phyloP scores from a whole-genome alignment of 2,888 invertebrate genomes.

The Isotomurus palustris region DNA sequence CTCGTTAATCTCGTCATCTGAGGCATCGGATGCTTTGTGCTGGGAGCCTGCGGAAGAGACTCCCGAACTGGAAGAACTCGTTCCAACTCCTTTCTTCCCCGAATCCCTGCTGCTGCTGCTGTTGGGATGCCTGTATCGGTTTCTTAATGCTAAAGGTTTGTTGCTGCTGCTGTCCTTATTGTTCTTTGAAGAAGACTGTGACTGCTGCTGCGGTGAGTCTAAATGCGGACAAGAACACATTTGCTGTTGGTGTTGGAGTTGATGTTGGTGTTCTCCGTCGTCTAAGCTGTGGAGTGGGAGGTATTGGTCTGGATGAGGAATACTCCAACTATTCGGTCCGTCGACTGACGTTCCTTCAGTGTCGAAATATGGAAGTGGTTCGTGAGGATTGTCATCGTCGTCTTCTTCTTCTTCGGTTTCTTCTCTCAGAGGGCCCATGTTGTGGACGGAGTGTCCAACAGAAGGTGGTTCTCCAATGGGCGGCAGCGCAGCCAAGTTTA shows the following conservation, averaged over 20 bases:
- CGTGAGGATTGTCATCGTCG: slow-evolving; percentile 13
- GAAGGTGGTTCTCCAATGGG: slow-evolving; percentile 33
- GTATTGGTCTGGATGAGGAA: slow-evolving; percentile 44
- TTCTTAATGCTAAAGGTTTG: slow-evolving; percentile 36
- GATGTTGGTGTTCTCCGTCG: slow-evolving; percentile 20
- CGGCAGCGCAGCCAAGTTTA: slow-evolving; percentile 42
- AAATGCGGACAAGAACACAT: slow-evolving; percentile 14
- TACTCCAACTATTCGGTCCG: slow-evolving; percentile 32
- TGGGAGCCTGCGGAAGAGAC: neutral
- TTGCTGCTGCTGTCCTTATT: neutral
- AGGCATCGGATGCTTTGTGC: slow-evolving; percentile 12
- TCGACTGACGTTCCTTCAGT: slow-evolving; percentile 37
- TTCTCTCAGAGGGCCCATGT: slow-evolving; percentile 41
- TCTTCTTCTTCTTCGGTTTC: slow-evolving; percentile 24
- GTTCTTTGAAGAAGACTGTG: slow-evolving; percentile 13
- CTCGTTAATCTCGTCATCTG: slow-evolving; percentile 43
- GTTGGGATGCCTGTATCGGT: slow-evolving; percentile 36
- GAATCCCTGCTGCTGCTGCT: slow-evolving; percentile 6
- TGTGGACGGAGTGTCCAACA: slow-evolving; percentile 2
- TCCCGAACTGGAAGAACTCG: neutral
- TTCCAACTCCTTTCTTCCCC: neutral
- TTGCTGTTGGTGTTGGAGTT: too few relatives aligned
- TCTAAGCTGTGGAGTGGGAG: slow-evolving; percentile 34
- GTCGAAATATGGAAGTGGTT: slow-evolving; percentile 25
- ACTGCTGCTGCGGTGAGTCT: neutral